Percentiles rank a stretch among this genome's conserved stretches.
Conservation (phyloP, 2,113 vertebrate species). For the Scartelaos histophorus region DNA sequence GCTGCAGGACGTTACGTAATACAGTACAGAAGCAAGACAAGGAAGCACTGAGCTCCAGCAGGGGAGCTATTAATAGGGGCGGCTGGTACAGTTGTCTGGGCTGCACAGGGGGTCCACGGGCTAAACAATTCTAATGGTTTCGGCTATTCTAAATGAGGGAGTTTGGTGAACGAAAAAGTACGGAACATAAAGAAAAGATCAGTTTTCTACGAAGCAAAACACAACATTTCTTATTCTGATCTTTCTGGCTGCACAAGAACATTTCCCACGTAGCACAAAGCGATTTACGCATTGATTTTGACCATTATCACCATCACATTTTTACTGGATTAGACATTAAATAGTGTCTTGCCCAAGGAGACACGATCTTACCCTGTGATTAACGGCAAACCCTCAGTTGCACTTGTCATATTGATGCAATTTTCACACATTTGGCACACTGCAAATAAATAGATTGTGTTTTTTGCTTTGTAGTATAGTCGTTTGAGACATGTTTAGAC, state of each 20-base stretch:
- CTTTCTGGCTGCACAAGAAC: too few species aligned
- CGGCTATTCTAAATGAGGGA: too few species aligned
- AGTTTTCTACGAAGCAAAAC: too few species aligned
- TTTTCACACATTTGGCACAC: too few species aligned
- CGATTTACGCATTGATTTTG: too few species aligned
- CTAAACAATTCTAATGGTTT: neutral
- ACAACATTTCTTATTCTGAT: too few species aligned
- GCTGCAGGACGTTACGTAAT: constrained; percentile 50
- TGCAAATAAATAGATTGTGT: too few species aligned
- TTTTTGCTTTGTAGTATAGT: neutral
- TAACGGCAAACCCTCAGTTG: neutral
- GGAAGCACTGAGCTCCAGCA: constrained; percentile 16
- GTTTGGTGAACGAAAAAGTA: too few species aligned
- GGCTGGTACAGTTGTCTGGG: constrained; percentile 33
- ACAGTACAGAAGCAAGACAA: constrained; percentile 27
- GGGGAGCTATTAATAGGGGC: constrained; percentile 52
- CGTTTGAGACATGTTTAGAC: neutral
- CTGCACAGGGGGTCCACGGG: constrained; percentile 12
- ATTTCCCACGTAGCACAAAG: too few species aligned
- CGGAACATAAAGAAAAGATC: too few species aligned
- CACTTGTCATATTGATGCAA: neutral
- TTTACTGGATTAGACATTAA: neutral
- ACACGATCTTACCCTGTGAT: neutral
- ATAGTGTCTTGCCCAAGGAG: neutral
- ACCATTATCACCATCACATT: neutral